These are phyloP conservation scores for Odontomyia ornata DNA, from an alignment of 2,888 invertebrate genomes.

Conservation along the genomic window DNA sequence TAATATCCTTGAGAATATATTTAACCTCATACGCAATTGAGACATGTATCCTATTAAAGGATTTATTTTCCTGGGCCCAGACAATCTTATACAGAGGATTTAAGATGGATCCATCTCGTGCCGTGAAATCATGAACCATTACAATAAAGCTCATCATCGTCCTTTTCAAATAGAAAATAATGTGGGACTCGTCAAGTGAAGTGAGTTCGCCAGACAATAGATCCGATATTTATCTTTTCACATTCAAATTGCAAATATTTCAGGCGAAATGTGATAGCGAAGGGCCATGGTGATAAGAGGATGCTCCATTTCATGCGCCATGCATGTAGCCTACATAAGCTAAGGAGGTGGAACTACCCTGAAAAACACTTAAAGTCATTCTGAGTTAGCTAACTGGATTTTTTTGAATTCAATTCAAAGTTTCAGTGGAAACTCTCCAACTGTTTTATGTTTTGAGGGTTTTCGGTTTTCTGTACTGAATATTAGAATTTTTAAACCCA, in stretches of 20 bases:
- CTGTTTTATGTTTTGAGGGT: no score
- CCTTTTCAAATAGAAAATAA: background rate
- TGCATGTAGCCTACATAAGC: background rate
- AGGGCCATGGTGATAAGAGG: background rate
- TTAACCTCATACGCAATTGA: background rate
- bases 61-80: background rate
- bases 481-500: no score
- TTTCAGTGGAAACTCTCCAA: background rate
- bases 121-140: background rate
- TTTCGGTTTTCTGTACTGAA: no score
- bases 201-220: slow-evolving; percentile 8
- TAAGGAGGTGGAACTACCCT: background rate
- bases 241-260: slow-evolving; percentile 1
- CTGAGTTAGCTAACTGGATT: background rate
- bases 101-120: background rate
- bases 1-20: background rate
- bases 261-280: background rate
- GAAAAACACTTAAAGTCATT: background rate
- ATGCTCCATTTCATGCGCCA: slow-evolving; percentile 25
- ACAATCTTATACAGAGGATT: background rate
- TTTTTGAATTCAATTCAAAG: background rate
- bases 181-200: background rate
- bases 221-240: background rate
- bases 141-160: slow-evolving; percentile 12
- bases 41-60: background rate